phyloP scores from a whole-genome alignment of 2,113 vertebrate species.

The Gila orcuttii region DNA sequence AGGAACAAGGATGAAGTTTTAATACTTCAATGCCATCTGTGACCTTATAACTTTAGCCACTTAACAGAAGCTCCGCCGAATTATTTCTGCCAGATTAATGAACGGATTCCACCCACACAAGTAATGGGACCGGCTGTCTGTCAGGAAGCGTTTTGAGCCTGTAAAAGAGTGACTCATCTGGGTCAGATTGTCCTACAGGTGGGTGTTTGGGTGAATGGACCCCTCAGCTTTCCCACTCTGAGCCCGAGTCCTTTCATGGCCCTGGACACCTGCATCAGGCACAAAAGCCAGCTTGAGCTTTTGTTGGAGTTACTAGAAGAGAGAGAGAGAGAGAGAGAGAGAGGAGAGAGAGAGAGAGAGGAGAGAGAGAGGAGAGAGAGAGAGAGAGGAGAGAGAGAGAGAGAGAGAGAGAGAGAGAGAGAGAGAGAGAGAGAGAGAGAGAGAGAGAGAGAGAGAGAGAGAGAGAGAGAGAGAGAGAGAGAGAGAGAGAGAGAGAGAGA shows the following conservation, averaged over 20 bases:
- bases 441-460: conserved; percentile 47
- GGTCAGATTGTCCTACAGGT: conserved; percentile 76
- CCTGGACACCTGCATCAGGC: conserved; percentile 77
- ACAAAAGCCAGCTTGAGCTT: conserved; percentile 69
- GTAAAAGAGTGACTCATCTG: conserved; percentile 69
- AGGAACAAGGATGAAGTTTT: not conserved
- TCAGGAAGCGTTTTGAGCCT: conserved; percentile 36
- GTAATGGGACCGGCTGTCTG: conserved; percentile 45
- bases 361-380: conserved; percentile 15
- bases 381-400: conserved; percentile 21
- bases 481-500: too few relatives aligned
- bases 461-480: too few relatives aligned
- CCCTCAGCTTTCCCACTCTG: conserved; percentile 56
- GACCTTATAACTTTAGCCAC: not conserved
- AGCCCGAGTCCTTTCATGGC: conserved; percentile 63
- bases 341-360: too few relatives aligned
- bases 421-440: too few relatives aligned
- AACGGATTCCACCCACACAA: conserved; percentile 47
- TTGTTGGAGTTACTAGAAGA: conserved; percentile 50
- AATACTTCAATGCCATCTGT: not conserved
- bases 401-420: too few relatives aligned
- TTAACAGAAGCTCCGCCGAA: not conserved
- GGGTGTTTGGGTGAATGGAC: conserved; percentile 72
- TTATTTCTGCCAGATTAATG: conserved; percentile 42
- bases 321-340: too few relatives aligned